phyloP scores from a whole-genome alignment of 35 echinoderm and acorn worm species.

The Lytechinus variegatus region DNA sequence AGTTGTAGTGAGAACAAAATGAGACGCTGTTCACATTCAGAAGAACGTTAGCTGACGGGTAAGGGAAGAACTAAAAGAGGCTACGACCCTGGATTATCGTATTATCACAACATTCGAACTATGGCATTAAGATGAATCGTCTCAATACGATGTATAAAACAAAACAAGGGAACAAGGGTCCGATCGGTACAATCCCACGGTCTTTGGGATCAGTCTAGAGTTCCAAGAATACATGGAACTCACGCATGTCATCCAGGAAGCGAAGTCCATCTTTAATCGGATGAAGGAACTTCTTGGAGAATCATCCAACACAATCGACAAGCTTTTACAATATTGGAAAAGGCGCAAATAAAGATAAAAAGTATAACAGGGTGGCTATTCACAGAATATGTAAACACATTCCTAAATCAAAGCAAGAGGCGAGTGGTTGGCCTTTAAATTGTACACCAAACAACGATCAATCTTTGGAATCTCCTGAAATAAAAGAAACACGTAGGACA shows the following conservation, averaged over 20 bases:
- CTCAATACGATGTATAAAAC: slow-evolving; percentile 53
- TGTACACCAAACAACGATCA: too few relatives aligned
- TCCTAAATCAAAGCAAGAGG: slow-evolving; percentile 66
- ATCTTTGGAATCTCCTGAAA: too few relatives aligned
- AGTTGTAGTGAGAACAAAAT: slow-evolving; percentile 26
- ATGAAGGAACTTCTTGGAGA: too few relatives aligned
- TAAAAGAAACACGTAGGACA: too few relatives aligned
- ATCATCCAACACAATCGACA: too few relatives aligned
- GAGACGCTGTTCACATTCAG: slow-evolving; percentile 28
- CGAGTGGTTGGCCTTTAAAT: slow-evolving; percentile 55
- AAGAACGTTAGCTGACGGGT: slow-evolving; percentile 52
- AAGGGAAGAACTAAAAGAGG: slow-evolving; percentile 63
- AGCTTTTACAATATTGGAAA: too few relatives aligned
- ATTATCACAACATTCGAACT: slow-evolving; percentile 57
- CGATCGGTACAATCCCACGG: too few relatives aligned
- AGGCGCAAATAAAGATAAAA: too few relatives aligned
- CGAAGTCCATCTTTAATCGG: too few relatives aligned
- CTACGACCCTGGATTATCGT: slow-evolving; percentile 45
- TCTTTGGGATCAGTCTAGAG: too few relatives aligned
- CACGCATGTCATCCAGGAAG: too few relatives aligned
- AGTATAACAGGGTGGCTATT: slow-evolving; percentile 44
- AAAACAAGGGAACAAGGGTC: not conserved
- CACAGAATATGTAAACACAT: slow-evolving; percentile 65
- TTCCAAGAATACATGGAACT: too few relatives aligned
- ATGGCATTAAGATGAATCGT: slow-evolving; percentile 60